Evolutionary conservation across 2,888 invertebrate genomes (phyloP).

Genomic region (Drosophila anomalata): DNA sequence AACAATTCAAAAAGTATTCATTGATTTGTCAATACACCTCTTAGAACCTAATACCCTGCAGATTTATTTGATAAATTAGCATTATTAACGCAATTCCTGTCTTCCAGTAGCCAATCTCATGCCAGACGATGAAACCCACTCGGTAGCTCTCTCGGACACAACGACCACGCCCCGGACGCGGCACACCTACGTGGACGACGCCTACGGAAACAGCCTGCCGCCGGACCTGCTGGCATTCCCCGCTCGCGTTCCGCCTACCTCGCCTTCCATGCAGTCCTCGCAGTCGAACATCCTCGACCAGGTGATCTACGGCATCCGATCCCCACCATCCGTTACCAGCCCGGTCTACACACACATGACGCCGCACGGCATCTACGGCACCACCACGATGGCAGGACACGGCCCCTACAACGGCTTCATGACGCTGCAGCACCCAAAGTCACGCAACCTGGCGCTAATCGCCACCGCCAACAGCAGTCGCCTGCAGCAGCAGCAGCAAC

Average conservation of each 20-base stretch:
- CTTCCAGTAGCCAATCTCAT: constrained; percentile 84
- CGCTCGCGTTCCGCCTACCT: constrained; percentile 87
- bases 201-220: constrained; percentile 88
- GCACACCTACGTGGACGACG: constrained; percentile 83
- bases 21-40: no score
- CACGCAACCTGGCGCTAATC: constrained; percentile 82
- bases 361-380: constrained; percentile 86
- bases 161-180: constrained; percentile 84
- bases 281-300: constrained; percentile 88
- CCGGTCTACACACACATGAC: constrained; percentile 85
- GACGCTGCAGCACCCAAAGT: constrained; percentile 90
- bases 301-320: constrained; percentile 81
- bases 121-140: constrained; percentile 88
- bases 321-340: constrained; percentile 85
- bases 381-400: constrained; percentile 80
- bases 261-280: constrained; percentile 92
- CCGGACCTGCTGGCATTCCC: constrained; percentile 93
- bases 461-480: constrained; percentile 84
- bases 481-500: constrained; percentile 84
- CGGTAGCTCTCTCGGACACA: constrained; percentile 87
- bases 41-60: not conserved
- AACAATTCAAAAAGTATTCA: no score
- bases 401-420: constrained; percentile 87
- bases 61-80: no score
- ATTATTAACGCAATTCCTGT: not conserved